phyloP scores from a whole-genome alignment of 2,888 invertebrate species.

The Philaethria dido region DNA sequence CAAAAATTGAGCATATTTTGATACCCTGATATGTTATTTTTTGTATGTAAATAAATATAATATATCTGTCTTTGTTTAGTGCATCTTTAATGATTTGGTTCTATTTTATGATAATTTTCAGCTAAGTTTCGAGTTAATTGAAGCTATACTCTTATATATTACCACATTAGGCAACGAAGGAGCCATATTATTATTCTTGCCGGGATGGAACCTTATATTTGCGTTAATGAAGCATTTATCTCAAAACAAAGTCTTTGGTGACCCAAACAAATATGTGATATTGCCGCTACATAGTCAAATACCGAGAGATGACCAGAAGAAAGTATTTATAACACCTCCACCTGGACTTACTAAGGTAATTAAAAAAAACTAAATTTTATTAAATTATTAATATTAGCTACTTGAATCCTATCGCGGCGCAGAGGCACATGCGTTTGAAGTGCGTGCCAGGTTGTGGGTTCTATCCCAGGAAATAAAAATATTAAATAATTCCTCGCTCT shows the following conservation, averaged over 20 bases:
- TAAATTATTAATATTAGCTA: no score
- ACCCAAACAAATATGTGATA: slow-evolving; percentile 86
- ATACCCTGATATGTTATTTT: no score
- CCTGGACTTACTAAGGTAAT: slow-evolving; percentile 91
- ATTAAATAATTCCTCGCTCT: no score
- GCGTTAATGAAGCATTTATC: slow-evolving; percentile 92
- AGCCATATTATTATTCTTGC: slow-evolving; percentile 95
- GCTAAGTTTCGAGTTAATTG: slow-evolving; percentile 96
- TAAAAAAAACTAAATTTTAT: background rate
- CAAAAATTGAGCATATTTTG: no score
- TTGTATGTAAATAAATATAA: no score
- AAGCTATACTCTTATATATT: slow-evolving; percentile 88
- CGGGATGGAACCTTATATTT: slow-evolving; percentile 99
- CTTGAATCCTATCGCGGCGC: no score
- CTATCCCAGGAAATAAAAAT: no score
- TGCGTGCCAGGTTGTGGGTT: no score
- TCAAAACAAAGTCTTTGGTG: slow-evolving; percentile 88
- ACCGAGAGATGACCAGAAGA: slow-evolving; percentile 96
- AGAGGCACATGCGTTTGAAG: no score
- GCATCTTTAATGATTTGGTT: no score
- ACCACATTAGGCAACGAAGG: slow-evolving; percentile 86
- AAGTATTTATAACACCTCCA: slow-evolving; percentile 95
- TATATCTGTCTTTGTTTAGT: no score
- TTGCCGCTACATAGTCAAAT: slow-evolving; percentile 99
- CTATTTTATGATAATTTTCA: no score